Evolutionary conservation across 1,140 invertebrate species (phyloP), one percentile per base, ranked within the genome.

Genomic region (Eumaeus atala): DNA sequence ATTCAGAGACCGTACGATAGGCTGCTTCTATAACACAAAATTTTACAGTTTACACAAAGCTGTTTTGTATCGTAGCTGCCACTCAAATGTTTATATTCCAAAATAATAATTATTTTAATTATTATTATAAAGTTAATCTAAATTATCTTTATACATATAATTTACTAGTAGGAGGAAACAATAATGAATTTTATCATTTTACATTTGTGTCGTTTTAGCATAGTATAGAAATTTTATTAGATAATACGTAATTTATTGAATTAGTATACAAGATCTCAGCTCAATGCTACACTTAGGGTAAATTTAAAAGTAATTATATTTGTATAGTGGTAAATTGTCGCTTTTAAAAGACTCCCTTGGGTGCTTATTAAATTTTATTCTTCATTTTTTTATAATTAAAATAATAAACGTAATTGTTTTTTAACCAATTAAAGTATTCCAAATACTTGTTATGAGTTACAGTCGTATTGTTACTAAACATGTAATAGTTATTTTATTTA

Each of bases 251-350:
- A 77, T 76, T 76, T 77, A 76, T 76, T 72, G 56, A 66, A 70
- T 78, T 85, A 85, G 80, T 67, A 72, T 73, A 79, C 75, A 76
- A 84, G 80, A 85, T 85, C 82, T 85, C 82, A 85, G 82, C 82
- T 85, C 82, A 85, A 85, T 68, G 77, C 79, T 83, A 85, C 34
- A 59, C 74, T 66, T 85, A 85, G 82, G 71, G 56, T 85, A 77
- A 71, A 54, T 58, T 54, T 67, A 78, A 77, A 72, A 61, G 59
- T 77, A 74, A 82, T 65, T 68, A 58, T 69, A 44, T 44, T 44
- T 71, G 73, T 70, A 66, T 67, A 69, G 61, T 75, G 76, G 66
- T 69, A 62, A 59, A 66, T 67, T 67, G 64, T 79, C 74, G 77
- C 77, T 81, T 78, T 68, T 66, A 68, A n/a, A 61, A 54, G 61